Percentiles rank a stretch among this genome's conserved stretches.
Conservation (phyloP, 2,113 vertebrate genomes). For the Myotis lucifugus region DNA sequence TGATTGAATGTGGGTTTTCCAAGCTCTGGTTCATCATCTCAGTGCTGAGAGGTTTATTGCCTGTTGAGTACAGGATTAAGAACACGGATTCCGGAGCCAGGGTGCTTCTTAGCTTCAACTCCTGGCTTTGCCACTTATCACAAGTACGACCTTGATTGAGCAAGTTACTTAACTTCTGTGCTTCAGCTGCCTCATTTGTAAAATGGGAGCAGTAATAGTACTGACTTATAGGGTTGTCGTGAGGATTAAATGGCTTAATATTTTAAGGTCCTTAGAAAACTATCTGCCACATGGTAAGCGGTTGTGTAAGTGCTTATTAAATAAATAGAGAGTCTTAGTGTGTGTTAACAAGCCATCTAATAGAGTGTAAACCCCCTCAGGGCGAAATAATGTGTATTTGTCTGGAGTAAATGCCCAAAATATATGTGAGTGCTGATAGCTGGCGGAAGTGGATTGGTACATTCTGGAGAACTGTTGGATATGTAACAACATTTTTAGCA, state of each 20-base stretch:
- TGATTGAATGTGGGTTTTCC: neutral
- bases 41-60: neutral
- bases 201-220: neutral
- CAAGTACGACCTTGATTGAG: neutral
- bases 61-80: neutral
- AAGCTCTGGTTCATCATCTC: neutral
- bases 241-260: conserved; percentile 21
- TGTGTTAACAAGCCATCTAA: conserved; percentile 28
- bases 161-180: neutral
- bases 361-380: neutral
- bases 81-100: neutral
- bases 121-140: neutral
- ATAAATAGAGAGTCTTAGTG: neutral
- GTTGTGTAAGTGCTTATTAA: neutral
- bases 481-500: neutral
- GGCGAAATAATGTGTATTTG: conserved; percentile 34
- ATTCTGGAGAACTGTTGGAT: neutral
- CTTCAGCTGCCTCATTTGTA: neutral
- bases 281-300: neutral
- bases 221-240: neutral
- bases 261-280: conserved; percentile 25
- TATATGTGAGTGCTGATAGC: neutral
- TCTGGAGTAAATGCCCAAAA: neutral
- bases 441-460: neutral
- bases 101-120: neutral